Conservation (phyloP, 1,140 invertebrate species). For the Bombus superbus region DNA sequence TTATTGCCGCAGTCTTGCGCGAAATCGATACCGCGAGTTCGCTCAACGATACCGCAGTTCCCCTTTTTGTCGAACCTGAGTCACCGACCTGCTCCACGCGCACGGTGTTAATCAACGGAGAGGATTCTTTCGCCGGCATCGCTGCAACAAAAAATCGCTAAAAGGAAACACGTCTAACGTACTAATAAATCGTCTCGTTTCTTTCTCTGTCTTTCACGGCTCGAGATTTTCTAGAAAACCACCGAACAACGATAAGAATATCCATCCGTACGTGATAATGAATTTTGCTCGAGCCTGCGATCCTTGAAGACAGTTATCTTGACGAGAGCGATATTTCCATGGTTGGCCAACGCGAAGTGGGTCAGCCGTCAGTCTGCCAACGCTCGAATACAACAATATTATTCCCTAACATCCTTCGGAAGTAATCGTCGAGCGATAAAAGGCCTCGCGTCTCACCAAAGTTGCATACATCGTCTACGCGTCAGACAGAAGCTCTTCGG, state of each 20-base stretch:
- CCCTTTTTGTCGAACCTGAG: neutral
- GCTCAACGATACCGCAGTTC: constrained; percentile 4
- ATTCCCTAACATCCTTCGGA: neutral
- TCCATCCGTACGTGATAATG: neutral
- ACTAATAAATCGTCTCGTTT: constrained; percentile 1
- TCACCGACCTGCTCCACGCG: neutral
- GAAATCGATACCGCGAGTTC: constrained; percentile 32
- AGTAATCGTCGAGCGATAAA: neutral
- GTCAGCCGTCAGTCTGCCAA: neutral
- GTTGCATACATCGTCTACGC: neutral
- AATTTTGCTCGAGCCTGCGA: neutral
- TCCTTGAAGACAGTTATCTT: neutral
- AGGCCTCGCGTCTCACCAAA: neutral
- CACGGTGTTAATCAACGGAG: neutral
- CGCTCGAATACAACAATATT: neutral
- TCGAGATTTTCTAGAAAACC: neutral
- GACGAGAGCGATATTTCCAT: neutral
- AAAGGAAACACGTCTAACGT: neutral
- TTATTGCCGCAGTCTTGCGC: neutral
- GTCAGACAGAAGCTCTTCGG: neutral
- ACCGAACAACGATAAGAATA: neutral
- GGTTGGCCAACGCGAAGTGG: neutral
- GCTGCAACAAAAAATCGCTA: neutral
- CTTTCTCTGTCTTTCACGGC: neutral
- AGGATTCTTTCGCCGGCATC: neutral